Evolutionary conservation across 1,140 invertebrate genomes (phyloP).

Genomic region (Geopemphigus sp.): DNA sequence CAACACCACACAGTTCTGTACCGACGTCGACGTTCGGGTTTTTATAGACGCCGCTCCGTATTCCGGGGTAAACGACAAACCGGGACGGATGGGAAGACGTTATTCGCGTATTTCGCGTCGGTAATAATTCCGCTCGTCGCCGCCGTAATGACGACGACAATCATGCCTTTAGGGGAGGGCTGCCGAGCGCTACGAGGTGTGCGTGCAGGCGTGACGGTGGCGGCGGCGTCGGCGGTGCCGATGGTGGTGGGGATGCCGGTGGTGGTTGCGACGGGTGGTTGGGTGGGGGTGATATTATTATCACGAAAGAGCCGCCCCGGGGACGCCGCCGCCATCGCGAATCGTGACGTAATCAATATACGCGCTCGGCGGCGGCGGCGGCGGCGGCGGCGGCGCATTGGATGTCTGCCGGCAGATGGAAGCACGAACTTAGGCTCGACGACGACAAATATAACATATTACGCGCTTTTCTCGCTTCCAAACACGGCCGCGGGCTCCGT

Average conservation of each 20-base stretch:
- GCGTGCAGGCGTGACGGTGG: not conserved
- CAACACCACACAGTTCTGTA: no score
- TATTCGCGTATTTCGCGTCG: no score
- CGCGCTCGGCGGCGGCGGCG: not conserved
- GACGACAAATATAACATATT: no score
- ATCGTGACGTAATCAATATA: slow-evolving; percentile 49
- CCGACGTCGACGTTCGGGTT: no score
- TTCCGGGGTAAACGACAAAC: no score
- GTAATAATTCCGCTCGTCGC: slow-evolving; percentile 38
- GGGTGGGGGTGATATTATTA: slow-evolving; percentile 45
- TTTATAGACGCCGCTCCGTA: no score
- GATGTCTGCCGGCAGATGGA: slow-evolving; percentile 35
- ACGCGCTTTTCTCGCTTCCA: no score
- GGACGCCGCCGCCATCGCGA: slow-evolving; percentile 49
- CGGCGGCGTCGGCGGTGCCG: not conserved
- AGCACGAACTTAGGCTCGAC: slow-evolving; percentile 20
- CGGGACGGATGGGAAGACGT: no score
- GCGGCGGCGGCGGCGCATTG: slow-evolving; percentile 42
- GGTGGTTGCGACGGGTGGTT: not conserved
- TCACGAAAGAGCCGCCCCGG: slow-evolving; percentile 48
- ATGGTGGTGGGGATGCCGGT: not conserved
- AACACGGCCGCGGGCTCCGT: no score
- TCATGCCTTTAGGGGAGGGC: slow-evolving; percentile 42
- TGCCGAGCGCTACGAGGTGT: not conserved
- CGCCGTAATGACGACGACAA: slow-evolving; percentile 48